Evolutionary conservation across 2,888 invertebrate species (phyloP), one percentile per base, ranked within the genome.

Genomic region (Punctoribates punctum): DNA sequence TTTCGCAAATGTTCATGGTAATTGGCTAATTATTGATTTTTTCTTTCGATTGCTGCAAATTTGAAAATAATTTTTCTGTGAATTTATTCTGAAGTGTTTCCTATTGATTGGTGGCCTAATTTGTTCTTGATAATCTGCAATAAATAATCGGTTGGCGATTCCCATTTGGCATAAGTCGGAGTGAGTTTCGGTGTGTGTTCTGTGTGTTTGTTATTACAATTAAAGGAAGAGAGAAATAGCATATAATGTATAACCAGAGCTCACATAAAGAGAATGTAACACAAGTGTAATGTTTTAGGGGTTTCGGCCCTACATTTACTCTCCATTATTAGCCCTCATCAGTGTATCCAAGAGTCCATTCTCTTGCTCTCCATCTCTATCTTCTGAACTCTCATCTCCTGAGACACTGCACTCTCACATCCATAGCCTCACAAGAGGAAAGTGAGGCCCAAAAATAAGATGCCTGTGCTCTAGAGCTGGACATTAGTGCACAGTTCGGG

Each of bases 131-230:
- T 34, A 34, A 34, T 34, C 34, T 34, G 34, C 4, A 34, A 34
- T 8, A 34, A 34, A 34, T 34, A 8, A 34, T 8, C 4, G 34
- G 5, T 8, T 34, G 34, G 34, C 8, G 4, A 34, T 34, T 34
- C 34, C 34, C 34, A 34, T 34, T 6, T 34, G 34, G 5, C 34
- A 34, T 34, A 34, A 34, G 34, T 34, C 34, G 8, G 34, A 34
- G 34, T 34, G 34, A 34, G 8, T 34, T 34, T 34, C 34, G 34
- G 34, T 34, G 34, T 34, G 34, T 34, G 8, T 34, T 34, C 34
- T 34, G 34, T 34, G 34, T 57, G 25, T 57, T 57, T 57, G 57
- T 57, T 23, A 57, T 57, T 57, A 57, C 57, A 57, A 57, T 57
- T 57, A 57, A 25, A 25, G 57, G 5, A 2, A 48, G 8, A 48